phyloP scores from a whole-genome alignment of 1,140 invertebrate genomes.

The Calephelis nemesis region DNA sequence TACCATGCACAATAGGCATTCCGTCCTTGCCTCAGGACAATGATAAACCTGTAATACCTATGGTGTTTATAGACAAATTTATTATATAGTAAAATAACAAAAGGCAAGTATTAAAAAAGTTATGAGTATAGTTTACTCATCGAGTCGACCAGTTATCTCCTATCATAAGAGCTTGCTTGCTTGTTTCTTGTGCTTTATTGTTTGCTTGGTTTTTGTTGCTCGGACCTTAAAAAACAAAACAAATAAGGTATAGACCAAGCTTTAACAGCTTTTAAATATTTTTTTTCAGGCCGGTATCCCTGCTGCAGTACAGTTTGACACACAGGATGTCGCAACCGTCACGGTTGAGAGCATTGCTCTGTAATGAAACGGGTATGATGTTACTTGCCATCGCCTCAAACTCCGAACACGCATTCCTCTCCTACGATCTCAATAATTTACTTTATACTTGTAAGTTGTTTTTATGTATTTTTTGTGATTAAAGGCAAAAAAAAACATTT shows the following conservation, averaged over 20 bases:
- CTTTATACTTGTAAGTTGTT: slow-evolving; percentile 29
- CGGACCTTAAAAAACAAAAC: neutral
- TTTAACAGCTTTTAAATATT: neutral
- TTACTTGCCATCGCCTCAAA: slow-evolving; percentile 40
- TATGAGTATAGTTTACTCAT: too few relatives aligned
- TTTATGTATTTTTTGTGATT: too few relatives aligned
- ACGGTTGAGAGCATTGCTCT: slow-evolving; percentile 49
- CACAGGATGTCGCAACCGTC: slow-evolving; percentile 43
- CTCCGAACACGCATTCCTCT: slow-evolving; percentile 46
- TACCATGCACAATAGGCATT: too few relatives aligned
- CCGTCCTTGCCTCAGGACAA: too few relatives aligned
- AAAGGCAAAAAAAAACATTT: too few relatives aligned
- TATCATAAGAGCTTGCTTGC: too few relatives aligned
- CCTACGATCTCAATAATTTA: slow-evolving; percentile 52
- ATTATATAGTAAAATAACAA: too few relatives aligned
- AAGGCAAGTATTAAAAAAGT: too few relatives aligned
- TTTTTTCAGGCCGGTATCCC: slow-evolving; percentile 44
- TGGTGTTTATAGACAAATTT: too few relatives aligned
- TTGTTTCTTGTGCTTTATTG: too few relatives aligned
- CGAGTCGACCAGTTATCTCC: too few relatives aligned
- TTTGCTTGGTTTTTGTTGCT: slow-evolving; percentile 3
- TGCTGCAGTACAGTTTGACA: slow-evolving; percentile 45
- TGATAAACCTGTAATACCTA: too few relatives aligned
- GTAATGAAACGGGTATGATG: slow-evolving; percentile 38
- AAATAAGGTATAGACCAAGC: neutral